phyloP scores from a whole-genome alignment of 2,113 vertebrate genomes.

The Nyctibius bracteatus region DNA sequence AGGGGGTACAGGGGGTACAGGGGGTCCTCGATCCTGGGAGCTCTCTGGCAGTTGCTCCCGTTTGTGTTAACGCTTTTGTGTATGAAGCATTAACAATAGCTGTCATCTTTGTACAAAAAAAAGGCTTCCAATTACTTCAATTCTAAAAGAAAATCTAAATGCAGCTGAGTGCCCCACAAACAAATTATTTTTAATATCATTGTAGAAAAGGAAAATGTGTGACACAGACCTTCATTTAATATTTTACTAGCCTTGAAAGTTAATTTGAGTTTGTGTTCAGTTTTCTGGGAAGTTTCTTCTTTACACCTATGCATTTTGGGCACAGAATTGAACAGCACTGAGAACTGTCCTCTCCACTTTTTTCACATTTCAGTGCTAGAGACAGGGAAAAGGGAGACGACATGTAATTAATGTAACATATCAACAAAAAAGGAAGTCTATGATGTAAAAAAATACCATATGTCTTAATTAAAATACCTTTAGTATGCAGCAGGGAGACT shows the following conservation, averaged over 20 bases:
- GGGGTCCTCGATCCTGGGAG: too few species aligned
- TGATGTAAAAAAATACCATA: neutral
- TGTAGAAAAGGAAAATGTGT: neutral
- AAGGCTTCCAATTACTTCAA: conserved; percentile 21
- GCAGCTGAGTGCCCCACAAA: neutral
- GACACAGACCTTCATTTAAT: neutral
- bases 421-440: neutral
- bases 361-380: neutral
- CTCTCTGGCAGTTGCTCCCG: too few species aligned
- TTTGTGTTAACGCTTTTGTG: too few species aligned
- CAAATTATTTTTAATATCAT: conserved; percentile 23
- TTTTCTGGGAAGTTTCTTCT: neutral
- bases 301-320: neutral
- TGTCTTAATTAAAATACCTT: neutral
- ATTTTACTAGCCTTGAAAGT: conserved; percentile 19
- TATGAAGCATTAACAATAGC: conserved; percentile 33
- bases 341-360: neutral
- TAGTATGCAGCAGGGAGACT: neutral
- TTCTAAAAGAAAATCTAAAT: conserved; percentile 18
- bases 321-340: neutral
- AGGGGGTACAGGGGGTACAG: too few species aligned
- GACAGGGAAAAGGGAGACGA: neutral
- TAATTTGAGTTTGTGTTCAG: conserved; percentile 21
- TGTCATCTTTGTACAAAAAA: neutral
- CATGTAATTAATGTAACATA: neutral